Evolutionary conservation across 2,888 invertebrate genomes (phyloP).

Genomic region (Agriopis leucophaearia): DNA sequence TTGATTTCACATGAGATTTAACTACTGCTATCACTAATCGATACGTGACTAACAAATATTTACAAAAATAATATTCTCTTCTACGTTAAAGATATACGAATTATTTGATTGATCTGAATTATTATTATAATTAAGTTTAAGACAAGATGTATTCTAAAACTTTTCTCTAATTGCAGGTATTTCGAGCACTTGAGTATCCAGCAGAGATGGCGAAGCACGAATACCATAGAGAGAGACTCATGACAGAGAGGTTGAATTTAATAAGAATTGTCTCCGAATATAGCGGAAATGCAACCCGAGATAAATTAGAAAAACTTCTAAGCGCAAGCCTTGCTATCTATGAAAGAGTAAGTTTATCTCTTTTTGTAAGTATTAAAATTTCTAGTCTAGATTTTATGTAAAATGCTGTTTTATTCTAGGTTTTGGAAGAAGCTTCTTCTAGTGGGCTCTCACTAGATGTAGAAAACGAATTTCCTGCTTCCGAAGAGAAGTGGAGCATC

Average conservation of each 20-base stretch:
- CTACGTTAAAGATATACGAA: no score
- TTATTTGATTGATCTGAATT: background rate
- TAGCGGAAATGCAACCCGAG: conserved; percentile 81
- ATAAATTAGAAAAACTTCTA: conserved; percentile 83
- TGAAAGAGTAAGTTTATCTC: conserved; percentile 66
- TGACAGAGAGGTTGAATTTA: conserved; percentile 85
- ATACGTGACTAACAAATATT: background rate
- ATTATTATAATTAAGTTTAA: background rate
- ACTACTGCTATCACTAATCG: background rate
- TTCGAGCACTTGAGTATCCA: conserved; percentile 92
- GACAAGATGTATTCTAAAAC: background rate
- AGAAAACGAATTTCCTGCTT: conserved; percentile 83
- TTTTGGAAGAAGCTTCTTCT: conserved; percentile 90
- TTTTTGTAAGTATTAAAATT: background rate
- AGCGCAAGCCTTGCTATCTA: conserved; percentile 76
- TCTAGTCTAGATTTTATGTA: background rate
- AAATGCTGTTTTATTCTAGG: conserved; percentile 58
- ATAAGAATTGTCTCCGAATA: conserved; percentile 88
- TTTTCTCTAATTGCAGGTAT: conserved; percentile 86
- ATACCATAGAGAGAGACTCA: conserved; percentile 87
- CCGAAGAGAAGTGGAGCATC: conserved; percentile 91
- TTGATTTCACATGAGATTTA: background rate
- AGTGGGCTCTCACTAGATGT: conserved; percentile 88
- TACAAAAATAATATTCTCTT: no score
- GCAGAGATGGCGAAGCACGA: conserved; percentile 90